Evolutionary conservation across 2,888 invertebrate species (phyloP).

Genomic region (Colletes collaris): DNA sequence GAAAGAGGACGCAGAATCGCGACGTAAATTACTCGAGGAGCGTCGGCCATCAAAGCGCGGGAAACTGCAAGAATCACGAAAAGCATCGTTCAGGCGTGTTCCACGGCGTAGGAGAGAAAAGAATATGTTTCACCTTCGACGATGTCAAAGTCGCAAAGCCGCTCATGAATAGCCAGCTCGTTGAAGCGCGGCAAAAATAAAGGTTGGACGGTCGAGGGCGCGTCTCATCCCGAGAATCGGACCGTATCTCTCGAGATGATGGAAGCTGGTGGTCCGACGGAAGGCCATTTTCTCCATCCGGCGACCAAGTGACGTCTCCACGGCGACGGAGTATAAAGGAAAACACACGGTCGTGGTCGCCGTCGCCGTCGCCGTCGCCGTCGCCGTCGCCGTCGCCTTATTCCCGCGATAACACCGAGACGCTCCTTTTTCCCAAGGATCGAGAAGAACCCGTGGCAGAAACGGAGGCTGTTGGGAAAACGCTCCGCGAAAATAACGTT

Average conservation of each 20-base stretch:
- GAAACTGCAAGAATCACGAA: constrained; percentile 11
- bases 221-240: constrained; percentile 29
- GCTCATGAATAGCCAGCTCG: constrained; percentile 55
- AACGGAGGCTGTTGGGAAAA: constrained; percentile 24
- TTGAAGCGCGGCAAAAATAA: constrained; percentile 42
- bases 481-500: constrained; percentile 64
- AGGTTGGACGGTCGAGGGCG: constrained; percentile 16
- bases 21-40: constrained; percentile 31
- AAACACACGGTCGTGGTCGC: constrained; percentile 63
- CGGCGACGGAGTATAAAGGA: constrained; percentile 65
- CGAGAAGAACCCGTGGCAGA: neutral
- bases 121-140: constrained; percentile 44
- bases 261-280: constrained; percentile 24
- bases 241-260: constrained; percentile 36
- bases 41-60: constrained; percentile 27
- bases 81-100: neutral
- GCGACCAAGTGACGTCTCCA: constrained; percentile 62
- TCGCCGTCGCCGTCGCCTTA: constrained; percentile 22
- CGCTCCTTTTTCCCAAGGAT: constrained; percentile 46
- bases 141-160: constrained; percentile 37
- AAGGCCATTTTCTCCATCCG: constrained; percentile 61
- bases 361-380: neutral
- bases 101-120: neutral
- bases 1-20: constrained; percentile 19
- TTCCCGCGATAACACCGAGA: constrained; percentile 67